phyloP scores from a whole-genome alignment of 2,888 invertebrate species.

The Calameuta filiformis region DNA sequence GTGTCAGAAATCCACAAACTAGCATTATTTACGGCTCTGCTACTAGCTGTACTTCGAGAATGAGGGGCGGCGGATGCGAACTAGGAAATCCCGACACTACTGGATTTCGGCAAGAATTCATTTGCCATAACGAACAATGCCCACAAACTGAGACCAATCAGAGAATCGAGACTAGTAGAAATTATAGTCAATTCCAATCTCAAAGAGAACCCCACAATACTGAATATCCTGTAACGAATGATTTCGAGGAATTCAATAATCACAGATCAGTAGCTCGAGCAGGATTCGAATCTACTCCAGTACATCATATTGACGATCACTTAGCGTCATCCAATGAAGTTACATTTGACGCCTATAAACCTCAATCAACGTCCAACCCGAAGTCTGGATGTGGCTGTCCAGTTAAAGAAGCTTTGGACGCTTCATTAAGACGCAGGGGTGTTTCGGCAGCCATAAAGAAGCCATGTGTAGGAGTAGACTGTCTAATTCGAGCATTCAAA shows the following conservation, averaged over 20 bases:
- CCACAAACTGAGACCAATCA: background rate
- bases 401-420: constrained; percentile 24
- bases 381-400: constrained; percentile 28
- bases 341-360: background rate
- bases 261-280: background rate
- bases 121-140: background rate
- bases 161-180: background rate
- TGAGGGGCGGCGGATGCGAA: constrained; percentile 40
- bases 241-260: background rate
- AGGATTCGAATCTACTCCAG: constrained; percentile 2
- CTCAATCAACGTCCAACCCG: background rate
- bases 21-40: constrained; percentile 16
- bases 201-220: background rate
- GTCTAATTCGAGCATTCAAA: constrained; percentile 48
- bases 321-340: constrained; percentile 2
- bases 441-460: constrained; percentile 35
- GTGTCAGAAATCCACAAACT: constrained; percentile 24
- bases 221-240: background rate
- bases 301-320: constrained; percentile 12
- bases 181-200: background rate
- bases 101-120: background rate
- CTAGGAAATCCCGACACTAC: constrained; percentile 9
- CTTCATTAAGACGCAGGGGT: background rate
- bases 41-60: constrained; percentile 23
- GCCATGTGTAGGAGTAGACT: constrained; percentile 46